Conservation (phyloP, 2,797 vertebrate species). For the Mormyrus proboscirostris region DNA sequence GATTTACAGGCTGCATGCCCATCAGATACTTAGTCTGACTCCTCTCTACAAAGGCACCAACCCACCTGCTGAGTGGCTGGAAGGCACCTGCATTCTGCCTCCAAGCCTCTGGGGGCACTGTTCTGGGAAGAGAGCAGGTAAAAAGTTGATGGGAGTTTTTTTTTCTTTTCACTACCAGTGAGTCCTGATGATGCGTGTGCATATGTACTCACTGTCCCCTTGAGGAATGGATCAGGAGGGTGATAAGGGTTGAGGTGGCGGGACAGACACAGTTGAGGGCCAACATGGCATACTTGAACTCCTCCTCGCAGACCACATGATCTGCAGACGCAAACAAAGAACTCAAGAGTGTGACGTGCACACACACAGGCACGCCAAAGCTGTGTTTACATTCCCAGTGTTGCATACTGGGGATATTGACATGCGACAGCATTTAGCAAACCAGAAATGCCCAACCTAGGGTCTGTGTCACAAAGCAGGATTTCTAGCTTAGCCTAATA, state of each 20-base stretch:
- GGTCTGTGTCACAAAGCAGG: background rate
- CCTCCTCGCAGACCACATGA: slow-evolving; percentile 79
- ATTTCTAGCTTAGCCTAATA: background rate
- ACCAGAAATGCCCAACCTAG: background rate
- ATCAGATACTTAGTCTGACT: background rate
- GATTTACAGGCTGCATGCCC: background rate
- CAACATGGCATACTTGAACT: slow-evolving; percentile 81
- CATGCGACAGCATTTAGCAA: background rate
- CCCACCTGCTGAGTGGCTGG: slow-evolving; percentile 70
- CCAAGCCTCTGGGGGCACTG: slow-evolving; percentile 62
- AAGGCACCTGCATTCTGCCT: slow-evolving; percentile 64
- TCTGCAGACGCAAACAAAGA: slow-evolving; percentile 51
- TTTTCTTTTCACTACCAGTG: background rate
- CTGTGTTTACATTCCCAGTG: background rate
- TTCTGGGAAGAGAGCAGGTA: slow-evolving; percentile 45
- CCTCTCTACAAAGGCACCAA: background rate
- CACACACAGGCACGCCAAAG: background rate
- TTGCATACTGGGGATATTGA: background rate
- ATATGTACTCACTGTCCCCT: slow-evolving; percentile 72
- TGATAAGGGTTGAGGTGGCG: slow-evolving; percentile 76
- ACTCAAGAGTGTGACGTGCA: background rate
- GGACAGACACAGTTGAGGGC: slow-evolving; percentile 79
- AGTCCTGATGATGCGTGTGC: background rate
- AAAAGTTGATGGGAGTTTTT: background rate
- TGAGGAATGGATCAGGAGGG: slow-evolving; percentile 75